Percentiles rank a stretch among this genome's conserved stretches.
Conservation (phyloP, 1,140 invertebrate species). For the Ditylenchus dipsaci region DNA sequence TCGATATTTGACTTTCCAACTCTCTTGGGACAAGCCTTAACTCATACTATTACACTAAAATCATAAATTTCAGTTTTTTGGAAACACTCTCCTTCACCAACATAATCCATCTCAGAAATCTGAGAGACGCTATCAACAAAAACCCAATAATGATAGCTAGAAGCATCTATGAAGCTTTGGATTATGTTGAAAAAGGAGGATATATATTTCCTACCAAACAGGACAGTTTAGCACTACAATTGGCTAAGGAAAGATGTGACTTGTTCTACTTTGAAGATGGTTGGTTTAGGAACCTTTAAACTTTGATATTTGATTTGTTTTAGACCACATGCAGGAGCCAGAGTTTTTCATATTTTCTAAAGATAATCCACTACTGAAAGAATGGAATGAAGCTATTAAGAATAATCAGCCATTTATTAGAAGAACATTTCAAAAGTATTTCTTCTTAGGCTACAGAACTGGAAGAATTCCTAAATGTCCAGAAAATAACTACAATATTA, state of each 20-base stretch:
- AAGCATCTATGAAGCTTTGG: conserved; percentile 25
- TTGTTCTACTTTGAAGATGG: conserved; percentile 38
- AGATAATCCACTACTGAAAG: conserved; percentile 16
- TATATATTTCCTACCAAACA: conserved; percentile 42
- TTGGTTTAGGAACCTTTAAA: not conserved
- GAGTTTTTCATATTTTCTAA: conserved; percentile 35
- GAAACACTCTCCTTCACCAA: conserved; percentile 23
- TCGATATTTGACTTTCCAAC: no score
- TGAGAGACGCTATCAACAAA: conserved; percentile 21
- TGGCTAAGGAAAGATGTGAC: conserved; percentile 37
- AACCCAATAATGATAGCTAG: conserved; percentile 33
- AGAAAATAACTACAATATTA: conserved; percentile 11
- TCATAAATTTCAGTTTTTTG: conserved; percentile 26
- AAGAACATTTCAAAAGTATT: conserved; percentile 35
- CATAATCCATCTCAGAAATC: conserved; percentile 28
- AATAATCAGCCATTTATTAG: conserved; percentile 36
- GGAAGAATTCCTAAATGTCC: conserved; percentile 33
- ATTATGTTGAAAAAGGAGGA: conserved; percentile 37
- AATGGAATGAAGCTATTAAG: conserved; percentile 39
- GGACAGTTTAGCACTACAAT: conserved; percentile 23
- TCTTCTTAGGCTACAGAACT: conserved; percentile 18
- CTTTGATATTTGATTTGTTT: conserved; percentile 1
- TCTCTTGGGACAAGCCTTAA: no score
- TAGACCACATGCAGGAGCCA: conserved; percentile 34
- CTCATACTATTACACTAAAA: not conserved